Conservation (phyloP, 2,113 vertebrate genomes). For the Euleptes europaea region DNA sequence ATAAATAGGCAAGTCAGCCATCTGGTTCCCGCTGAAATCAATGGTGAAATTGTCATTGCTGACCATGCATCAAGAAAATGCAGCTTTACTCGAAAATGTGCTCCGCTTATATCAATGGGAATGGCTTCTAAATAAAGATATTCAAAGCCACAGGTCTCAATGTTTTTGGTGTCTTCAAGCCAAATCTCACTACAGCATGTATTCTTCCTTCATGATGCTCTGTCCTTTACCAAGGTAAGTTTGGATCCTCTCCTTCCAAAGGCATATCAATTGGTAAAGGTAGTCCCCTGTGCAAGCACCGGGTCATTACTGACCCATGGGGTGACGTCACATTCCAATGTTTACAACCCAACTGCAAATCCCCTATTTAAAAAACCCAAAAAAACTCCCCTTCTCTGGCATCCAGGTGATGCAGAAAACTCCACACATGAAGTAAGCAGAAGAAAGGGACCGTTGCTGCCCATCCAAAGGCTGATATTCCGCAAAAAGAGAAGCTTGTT, state of each 20-base stretch:
- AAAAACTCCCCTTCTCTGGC: neutral
- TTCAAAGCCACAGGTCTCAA: neutral
- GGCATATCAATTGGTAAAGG: neutral
- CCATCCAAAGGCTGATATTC: neutral
- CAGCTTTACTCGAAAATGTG: neutral
- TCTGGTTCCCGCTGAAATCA: neutral
- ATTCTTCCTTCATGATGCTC: too few relatives aligned
- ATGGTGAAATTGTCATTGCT: neutral
- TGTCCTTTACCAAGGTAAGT: neutral
- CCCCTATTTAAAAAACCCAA: neutral
- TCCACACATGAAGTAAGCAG: neutral
- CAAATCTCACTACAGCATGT: neutral
- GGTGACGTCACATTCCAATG: too few relatives aligned
- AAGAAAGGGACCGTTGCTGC: neutral
- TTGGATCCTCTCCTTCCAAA: neutral
- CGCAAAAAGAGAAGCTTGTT: constrained; percentile 77
- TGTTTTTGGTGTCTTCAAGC: neutral
- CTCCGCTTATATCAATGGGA: neutral
- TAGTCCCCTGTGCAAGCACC: too few relatives aligned
- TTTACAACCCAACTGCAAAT: neutral
- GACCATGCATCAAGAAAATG: neutral
- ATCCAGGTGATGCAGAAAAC: neutral
- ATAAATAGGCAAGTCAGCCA: too few relatives aligned
- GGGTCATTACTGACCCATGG: too few relatives aligned
- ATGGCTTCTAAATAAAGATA: neutral